Percentiles rank a stretch among this genome's conserved stretches.
phyloP scores from a whole-genome alignment of 2,888 invertebrate species.

The Leucania comma region DNA sequence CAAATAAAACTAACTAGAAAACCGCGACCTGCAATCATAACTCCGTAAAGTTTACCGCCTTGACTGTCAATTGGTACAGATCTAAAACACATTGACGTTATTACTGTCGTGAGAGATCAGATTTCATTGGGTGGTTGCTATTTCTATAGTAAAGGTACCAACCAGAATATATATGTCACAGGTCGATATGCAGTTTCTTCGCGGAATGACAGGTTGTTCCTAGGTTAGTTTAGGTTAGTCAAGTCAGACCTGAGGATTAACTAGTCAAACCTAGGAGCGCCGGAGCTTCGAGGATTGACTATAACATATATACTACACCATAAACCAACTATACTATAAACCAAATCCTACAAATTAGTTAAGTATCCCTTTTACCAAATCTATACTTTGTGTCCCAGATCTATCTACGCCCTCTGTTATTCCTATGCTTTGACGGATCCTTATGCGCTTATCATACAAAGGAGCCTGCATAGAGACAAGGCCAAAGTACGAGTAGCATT shows the following conservation, averaged over 20 bases:
- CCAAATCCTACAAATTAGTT: not conserved
- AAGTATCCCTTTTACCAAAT: not conserved
- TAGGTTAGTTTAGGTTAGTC: too few relatives aligned
- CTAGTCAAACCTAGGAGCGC: too few relatives aligned
- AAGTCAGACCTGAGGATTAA: too few relatives aligned
- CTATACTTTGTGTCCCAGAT: not conserved
- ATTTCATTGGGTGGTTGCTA: constrained; percentile 25
- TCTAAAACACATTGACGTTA: constrained; percentile 5
- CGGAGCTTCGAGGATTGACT: too few relatives aligned
- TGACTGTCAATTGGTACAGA: constrained; percentile 7
- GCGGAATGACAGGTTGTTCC: too few relatives aligned
- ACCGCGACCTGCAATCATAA: constrained; percentile 3
- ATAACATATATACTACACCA: too few relatives aligned
- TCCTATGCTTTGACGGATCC: too few relatives aligned
- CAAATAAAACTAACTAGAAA: constrained; percentile 1
- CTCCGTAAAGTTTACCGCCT: not conserved
- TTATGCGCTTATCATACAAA: not conserved
- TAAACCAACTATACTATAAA: too few relatives aligned
- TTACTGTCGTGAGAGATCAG: constrained; percentile 9
- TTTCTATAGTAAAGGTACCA: not conserved
- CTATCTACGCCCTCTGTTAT: too few relatives aligned
- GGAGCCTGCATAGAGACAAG: not conserved
- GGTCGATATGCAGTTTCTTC: too few relatives aligned
- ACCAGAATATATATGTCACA: too few relatives aligned
- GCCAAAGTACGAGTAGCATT: not conserved